Percentiles rank a stretch among this genome's conserved stretches.
Conservation (phyloP, 2,888 invertebrate genomes). For the Arenicola marina region DNA sequence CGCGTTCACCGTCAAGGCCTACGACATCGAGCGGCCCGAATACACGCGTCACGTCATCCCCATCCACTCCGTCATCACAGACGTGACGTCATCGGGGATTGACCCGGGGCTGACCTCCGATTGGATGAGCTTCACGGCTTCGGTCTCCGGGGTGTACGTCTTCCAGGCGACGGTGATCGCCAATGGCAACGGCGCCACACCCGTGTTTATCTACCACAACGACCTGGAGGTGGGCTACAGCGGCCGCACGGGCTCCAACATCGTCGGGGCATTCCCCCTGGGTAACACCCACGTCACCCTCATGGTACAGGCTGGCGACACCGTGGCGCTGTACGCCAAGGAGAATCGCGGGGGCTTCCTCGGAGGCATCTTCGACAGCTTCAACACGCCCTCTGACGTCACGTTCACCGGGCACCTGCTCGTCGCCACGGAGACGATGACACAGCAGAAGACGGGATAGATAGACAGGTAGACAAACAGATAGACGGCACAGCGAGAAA, state of each 20-base stretch:
- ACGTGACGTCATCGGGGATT: neutral
- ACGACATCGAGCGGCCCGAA: neutral
- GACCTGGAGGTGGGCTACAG: neutral
- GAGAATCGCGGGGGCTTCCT: too few relatives aligned
- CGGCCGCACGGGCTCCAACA: neutral
- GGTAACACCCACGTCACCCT: neutral
- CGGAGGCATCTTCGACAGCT: too few relatives aligned
- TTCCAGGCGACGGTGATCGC: slow-evolving; percentile 10
- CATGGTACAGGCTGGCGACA: neutral
- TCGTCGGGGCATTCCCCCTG: neutral
- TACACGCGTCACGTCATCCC: neutral
- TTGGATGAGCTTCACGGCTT: slow-evolving; percentile 1
- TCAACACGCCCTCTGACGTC: too few relatives aligned
- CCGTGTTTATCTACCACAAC: slow-evolving; percentile 8
- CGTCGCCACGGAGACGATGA: too few relatives aligned
- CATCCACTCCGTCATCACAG: neutral
- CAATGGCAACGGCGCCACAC: slow-evolving; percentile 11
- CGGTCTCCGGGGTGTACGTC: slow-evolving; percentile 7
- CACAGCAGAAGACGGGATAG: too few relatives aligned
- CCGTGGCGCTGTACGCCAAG: too few relatives aligned
- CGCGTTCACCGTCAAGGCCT: slow-evolving; percentile 7
- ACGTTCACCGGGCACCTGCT: too few relatives aligned
- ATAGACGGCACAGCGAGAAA: too few relatives aligned
- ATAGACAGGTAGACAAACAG: too few relatives aligned
- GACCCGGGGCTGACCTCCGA: slow-evolving; percentile 3